phyloP scores from a whole-genome alignment of 2,888 invertebrate genomes.

The Cheilosia vernalis region DNA sequence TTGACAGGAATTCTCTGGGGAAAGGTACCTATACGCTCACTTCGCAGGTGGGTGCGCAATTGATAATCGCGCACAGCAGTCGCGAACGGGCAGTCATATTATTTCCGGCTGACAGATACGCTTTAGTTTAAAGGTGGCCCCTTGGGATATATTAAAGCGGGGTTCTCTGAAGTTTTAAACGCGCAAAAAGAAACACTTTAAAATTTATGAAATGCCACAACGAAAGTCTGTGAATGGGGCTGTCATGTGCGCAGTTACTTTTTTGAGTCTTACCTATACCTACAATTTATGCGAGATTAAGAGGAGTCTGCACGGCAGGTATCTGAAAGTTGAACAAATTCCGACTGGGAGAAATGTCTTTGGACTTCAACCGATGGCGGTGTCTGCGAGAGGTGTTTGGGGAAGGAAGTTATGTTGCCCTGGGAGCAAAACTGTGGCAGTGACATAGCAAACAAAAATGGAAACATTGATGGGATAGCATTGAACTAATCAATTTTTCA shows the following conservation, averaged over 20 bases:
- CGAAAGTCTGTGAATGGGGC: not conserved
- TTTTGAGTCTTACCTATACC: too few relatives aligned
- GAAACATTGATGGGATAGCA: too few relatives aligned
- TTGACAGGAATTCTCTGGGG: constrained; percentile 61
- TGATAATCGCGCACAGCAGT: constrained; percentile 31
- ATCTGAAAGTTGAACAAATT: too few relatives aligned
- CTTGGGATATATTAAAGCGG: constrained; percentile 33
- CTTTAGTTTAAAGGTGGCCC: constrained; percentile 44
- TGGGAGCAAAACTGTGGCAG: too few relatives aligned
- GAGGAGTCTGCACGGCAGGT: too few relatives aligned
- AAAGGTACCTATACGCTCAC: constrained; percentile 46
- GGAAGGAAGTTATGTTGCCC: too few relatives aligned
- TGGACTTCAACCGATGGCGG: too few relatives aligned
- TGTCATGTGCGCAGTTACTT: not conserved
- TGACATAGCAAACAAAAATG: too few relatives aligned
- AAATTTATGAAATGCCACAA: constrained; percentile 52
- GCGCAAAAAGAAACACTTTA: constrained; percentile 54
- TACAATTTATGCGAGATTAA: too few relatives aligned
- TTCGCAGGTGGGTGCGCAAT: constrained; percentile 54
- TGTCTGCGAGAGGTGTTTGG: too few relatives aligned
- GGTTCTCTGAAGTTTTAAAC: constrained; percentile 10
- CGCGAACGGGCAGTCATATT: constrained; percentile 47
- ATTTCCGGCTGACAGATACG: constrained; percentile 69
- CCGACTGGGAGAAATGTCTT: too few relatives aligned
- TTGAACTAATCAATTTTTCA: too few relatives aligned